phyloP scores from a whole-genome alignment of 92 coral and sea anemone genomes.

The Blastomussa wellsi region DNA sequence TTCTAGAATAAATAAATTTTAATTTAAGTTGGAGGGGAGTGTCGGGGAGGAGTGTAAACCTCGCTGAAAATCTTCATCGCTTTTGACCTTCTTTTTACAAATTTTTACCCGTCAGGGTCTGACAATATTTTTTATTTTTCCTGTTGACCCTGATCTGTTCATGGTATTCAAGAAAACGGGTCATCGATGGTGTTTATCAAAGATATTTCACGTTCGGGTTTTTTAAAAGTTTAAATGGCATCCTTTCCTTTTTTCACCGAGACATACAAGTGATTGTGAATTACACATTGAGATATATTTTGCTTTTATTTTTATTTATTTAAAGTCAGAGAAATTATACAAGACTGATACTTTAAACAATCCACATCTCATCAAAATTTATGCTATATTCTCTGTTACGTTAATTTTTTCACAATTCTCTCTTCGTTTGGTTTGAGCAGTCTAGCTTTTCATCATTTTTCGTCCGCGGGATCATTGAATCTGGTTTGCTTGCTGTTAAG shows the following conservation, averaged over 20 bases:
- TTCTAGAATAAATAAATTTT: too few relatives aligned
- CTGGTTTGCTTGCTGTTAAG: slow-evolving; percentile 1
- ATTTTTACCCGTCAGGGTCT: neutral
- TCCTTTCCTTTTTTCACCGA: too few relatives aligned
- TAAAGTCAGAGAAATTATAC: neutral
- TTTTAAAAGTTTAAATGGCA: too few relatives aligned
- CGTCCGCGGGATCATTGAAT: neutral
- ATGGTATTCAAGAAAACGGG: too few relatives aligned
- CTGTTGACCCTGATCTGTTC: too few relatives aligned
- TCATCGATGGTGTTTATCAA: too few relatives aligned
- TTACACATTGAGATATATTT: too few relatives aligned
- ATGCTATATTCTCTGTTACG: neutral
- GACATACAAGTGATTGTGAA: too few relatives aligned
- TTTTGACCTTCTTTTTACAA: too few relatives aligned
- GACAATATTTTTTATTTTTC: neutral
- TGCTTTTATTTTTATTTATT: neutral
- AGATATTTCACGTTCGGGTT: too few relatives aligned
- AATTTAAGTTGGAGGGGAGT: too few relatives aligned
- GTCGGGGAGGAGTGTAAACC: too few relatives aligned
- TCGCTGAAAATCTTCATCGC: neutral
- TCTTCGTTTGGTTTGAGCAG: neutral
- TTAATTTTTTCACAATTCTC: neutral
- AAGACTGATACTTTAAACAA: neutral
- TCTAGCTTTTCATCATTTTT: neutral
- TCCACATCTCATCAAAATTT: neutral